Base-by-base conservation (phyloP, 2,888 invertebrate genomes). In the Brachypalpus laphriformis region DNA sequence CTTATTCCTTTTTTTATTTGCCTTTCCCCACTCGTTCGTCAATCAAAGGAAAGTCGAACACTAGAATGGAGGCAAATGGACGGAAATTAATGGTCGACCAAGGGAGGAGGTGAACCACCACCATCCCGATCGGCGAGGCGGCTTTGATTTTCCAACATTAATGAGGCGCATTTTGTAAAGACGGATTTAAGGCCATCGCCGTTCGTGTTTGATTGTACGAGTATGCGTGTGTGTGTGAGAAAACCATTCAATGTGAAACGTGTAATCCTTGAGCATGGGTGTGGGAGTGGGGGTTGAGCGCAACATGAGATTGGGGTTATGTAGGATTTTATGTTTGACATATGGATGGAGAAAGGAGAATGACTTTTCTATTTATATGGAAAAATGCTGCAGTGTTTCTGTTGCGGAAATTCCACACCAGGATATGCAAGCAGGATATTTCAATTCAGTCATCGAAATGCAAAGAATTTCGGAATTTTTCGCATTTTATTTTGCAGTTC, bases 31-130 rank as follows among this genome's bases (percentile, higher is more conserved):
- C 66, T 74, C 66, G 68, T 78, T 74, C 70, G 80, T 85, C 80
- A 85, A 85, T 80, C 80, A 80, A 75, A 71, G 68, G 70, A 80
- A 85, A 85, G 59, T 80, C 80, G 80, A 75, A 85, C 83, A 85
- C 40, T 80, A 70, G 57, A 75, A 85, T 51, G 70, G 28, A 18
- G 78, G 74, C 74, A 75, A 83, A 80, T 68, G 70, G 57, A 80
- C 80, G 70, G 70, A 71, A 71, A 80, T 85, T 80, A 80, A 85
- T 83, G 56, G 66, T 25, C 49, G 72, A 45, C 34, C 40, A n/a
- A 2, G 45, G n/a, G 16, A 14, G 22, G 56, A 25, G 42, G 4
- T 16, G 40, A 42, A 47, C 42, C 40, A 18, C 49, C 11, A 14
- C 7, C 9, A 20, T 5, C 16, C 5, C 34, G n/a, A n/a, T n/a